Conservation (phyloP, 2,797 vertebrate species). For the Poliocrania exsul region DNA sequence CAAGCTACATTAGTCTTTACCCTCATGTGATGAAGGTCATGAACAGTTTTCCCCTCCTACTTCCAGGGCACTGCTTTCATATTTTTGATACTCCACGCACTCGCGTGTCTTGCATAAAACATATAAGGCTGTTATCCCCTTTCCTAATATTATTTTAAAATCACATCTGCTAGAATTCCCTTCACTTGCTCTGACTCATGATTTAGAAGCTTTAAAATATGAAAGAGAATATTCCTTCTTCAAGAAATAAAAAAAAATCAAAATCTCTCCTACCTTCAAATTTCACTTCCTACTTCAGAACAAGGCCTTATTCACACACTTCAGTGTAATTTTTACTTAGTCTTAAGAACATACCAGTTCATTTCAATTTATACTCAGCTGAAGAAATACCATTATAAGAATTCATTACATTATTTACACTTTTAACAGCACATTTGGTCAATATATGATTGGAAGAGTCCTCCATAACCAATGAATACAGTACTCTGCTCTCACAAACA, state of each 20-base stretch:
- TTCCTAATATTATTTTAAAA: neutral
- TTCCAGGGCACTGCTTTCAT: neutral
- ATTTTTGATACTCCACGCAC: neutral
- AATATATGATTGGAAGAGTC: neutral
- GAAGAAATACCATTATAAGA: neutral
- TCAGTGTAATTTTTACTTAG: neutral
- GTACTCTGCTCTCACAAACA: neutral
- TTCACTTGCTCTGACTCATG: neutral
- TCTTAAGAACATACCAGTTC: neutral
- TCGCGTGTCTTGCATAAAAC: neutral
- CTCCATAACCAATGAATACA: neutral
- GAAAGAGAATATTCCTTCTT: neutral
- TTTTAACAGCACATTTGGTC: neutral
- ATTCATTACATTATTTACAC: neutral
- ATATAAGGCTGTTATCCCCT: neutral
- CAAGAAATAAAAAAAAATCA: neutral
- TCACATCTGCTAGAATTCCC: neutral
- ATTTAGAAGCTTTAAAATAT: neutral
- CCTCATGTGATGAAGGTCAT: neutral
- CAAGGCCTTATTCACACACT: neutral
- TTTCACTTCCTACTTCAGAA: neutral
- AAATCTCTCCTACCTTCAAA: neutral
- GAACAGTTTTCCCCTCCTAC: neutral
- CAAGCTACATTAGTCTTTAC: neutral
- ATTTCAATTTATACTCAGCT: neutral